Evolutionary conservation across 1,140 invertebrate species (phyloP).

Genomic region (Neodiprion fabricii): DNA sequence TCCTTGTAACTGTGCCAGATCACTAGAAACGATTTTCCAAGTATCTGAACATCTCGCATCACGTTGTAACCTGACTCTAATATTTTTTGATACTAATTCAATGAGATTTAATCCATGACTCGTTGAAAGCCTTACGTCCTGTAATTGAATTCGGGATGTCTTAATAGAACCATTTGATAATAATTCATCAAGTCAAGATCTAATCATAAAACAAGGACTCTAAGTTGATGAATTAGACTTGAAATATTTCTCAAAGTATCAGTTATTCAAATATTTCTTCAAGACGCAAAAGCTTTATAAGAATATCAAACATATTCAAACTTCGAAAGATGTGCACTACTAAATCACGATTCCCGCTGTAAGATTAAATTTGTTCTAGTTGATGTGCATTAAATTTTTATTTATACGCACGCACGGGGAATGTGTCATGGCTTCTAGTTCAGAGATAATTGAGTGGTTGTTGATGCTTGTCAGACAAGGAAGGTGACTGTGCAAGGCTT

Average conservation of each 20-base stretch:
- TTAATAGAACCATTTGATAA: slow-evolving; percentile 30
- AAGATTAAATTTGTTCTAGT: too few relatives aligned
- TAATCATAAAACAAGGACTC: slow-evolving; percentile 28
- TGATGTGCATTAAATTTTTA: background rate
- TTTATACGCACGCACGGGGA: background rate
- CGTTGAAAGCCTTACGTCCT: background rate
- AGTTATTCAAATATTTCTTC: slow-evolving; percentile 20
- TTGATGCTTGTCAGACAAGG: background rate
- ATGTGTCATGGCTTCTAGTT: background rate
- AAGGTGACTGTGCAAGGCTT: background rate
- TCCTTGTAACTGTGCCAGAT: slow-evolving; percentile 43
- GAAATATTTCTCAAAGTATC: background rate
- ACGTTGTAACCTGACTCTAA: slow-evolving; percentile 33
- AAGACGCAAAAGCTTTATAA: too few relatives aligned
- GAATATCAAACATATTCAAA: too few relatives aligned
- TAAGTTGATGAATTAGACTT: background rate
- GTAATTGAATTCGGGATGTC: background rate
- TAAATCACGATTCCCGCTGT: too few relatives aligned
- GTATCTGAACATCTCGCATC: slow-evolving; percentile 19
- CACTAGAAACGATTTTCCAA: slow-evolving; percentile 50
- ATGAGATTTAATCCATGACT: slow-evolving; percentile 32
- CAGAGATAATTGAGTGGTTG: background rate
- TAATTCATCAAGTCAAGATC: slow-evolving; percentile 24
- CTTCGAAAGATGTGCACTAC: too few relatives aligned
- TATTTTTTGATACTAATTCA: slow-evolving; percentile 35